phyloP scores from a whole-genome alignment of 2,113 vertebrate species.

The Theropithecus gelada region DNA sequence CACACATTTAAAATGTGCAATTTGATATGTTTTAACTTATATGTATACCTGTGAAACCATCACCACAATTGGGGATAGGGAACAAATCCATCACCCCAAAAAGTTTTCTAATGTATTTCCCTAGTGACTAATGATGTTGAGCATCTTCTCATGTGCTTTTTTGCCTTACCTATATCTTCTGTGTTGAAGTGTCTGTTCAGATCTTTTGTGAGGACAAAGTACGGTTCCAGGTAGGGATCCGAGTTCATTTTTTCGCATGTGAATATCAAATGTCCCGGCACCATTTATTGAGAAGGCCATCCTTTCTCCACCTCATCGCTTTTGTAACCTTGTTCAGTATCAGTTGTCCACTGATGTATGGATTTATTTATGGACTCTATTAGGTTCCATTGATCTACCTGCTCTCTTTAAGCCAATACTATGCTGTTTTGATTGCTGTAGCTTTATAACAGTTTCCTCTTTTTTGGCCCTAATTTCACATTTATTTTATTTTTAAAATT shows the following conservation, averaged over 20 bases:
- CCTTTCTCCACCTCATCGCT: not conserved
- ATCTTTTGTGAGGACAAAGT: not conserved
- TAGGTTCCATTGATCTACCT: not conserved
- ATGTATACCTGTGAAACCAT: not conserved
- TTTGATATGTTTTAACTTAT: not conserved
- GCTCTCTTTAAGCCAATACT: not conserved
- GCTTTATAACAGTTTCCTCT: not conserved
- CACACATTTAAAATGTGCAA: not conserved
- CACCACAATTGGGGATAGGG: not conserved
- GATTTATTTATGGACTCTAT: not conserved
- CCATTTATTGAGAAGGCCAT: not conserved
- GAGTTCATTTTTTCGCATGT: not conserved
- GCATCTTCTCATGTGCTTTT: not conserved
- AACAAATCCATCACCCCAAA: not conserved
- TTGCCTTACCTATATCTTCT: not conserved
- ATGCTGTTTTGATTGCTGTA: not conserved
- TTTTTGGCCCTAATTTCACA: not conserved
- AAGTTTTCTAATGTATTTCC: not conserved
- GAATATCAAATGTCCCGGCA: not conserved
- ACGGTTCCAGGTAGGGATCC: not conserved
- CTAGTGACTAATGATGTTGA: not conserved
- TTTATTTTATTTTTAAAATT: too few species aligned
- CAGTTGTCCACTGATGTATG: too few species aligned
- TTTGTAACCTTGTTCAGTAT: not conserved
- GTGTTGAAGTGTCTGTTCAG: not conserved